These are phyloP conservation scores for Philereme vetulata DNA, from an alignment of 2,888 invertebrate genomes.

Conservation along the genomic window DNA sequence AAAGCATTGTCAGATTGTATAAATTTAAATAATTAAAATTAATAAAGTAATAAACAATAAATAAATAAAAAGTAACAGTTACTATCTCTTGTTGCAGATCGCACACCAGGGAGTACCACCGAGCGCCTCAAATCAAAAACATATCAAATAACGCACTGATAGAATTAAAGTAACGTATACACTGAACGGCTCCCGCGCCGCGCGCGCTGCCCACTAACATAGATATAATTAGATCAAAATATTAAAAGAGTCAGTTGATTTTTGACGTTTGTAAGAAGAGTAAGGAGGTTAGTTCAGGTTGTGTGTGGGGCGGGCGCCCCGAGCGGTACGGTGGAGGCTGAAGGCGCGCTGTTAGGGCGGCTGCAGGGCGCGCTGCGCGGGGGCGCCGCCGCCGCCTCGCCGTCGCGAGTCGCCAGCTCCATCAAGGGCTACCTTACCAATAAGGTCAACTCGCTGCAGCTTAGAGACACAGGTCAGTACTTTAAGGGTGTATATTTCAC, in stretches of 20 bases:
- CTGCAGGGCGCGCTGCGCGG: conserved; percentile 87
- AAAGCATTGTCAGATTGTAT: too few relatives aligned
- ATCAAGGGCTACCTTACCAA: conserved; percentile 88
- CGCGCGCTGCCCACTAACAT: conserved; percentile 9
- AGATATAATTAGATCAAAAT: not conserved
- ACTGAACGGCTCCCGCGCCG: conserved; percentile 11
- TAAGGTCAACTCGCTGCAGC: conserved; percentile 87
- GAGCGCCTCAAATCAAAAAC: conserved; percentile 57
- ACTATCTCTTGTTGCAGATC: conserved; percentile 62
- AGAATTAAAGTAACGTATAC: conserved; percentile 30
- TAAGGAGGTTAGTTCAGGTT: conserved; percentile 7
- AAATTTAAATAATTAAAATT: too few relatives aligned
- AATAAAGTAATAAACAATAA: too few relatives aligned
- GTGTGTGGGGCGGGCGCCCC: conserved; percentile 57
- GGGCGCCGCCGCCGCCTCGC: conserved; percentile 87
- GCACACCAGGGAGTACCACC: conserved; percentile 68
- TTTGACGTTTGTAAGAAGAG: conserved; percentile 1
- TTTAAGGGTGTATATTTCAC: too few relatives aligned
- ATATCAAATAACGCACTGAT: conserved; percentile 80
- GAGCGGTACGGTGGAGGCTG: conserved; percentile 79
- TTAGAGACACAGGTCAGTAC: conserved; percentile 88
- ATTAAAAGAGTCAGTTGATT: not conserved
- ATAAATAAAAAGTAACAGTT: too few relatives aligned
- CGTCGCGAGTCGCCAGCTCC: conserved; percentile 88
- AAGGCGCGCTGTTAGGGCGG: conserved; percentile 85